These are phyloP conservation scores for Cordylochernes scorpioides DNA, from an alignment of 2,888 invertebrate genomes.

Conservation along the genomic window DNA sequence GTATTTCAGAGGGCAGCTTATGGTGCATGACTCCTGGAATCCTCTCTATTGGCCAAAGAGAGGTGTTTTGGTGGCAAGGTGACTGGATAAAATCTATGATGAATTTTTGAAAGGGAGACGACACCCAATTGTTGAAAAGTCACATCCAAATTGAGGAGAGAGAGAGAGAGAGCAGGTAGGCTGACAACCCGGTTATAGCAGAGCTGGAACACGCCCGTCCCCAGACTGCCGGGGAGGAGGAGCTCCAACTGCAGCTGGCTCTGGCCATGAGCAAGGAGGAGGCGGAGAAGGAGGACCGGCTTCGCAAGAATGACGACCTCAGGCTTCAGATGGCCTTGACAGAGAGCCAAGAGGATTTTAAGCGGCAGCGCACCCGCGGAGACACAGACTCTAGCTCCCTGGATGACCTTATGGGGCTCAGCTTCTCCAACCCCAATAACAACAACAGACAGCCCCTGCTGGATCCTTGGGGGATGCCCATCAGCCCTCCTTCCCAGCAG, in stretches of 20 bases:
- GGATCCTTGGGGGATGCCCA: slow-evolving; percentile 32
- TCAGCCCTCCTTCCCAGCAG: slow-evolving; percentile 1
- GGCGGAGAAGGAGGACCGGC: slow-evolving; percentile 82
- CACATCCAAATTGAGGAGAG: too few species aligned
- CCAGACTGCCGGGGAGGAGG: slow-evolving; percentile 88
- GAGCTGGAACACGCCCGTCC: slow-evolving; percentile 82
- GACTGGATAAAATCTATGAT: too few species aligned
- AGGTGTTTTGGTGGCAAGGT: too few species aligned
- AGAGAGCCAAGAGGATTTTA: slow-evolving; percentile 58
- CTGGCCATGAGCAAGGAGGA: slow-evolving; percentile 96
- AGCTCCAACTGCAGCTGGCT: slow-evolving; percentile 85
- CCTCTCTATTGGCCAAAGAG: too few species aligned
- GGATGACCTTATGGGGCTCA: slow-evolving; percentile 15
- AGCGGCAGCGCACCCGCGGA: slow-evolving; percentile 6
- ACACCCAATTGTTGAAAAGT: too few species aligned
- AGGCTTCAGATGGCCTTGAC: slow-evolving; percentile 65
- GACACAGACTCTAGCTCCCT: slow-evolving; percentile 8
- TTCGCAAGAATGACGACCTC: slow-evolving; percentile 64
- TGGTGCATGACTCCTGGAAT: too few species aligned
- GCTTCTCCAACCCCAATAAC: slow-evolving; percentile 7
- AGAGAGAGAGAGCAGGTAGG: too few species aligned
- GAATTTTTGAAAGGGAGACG: too few species aligned
- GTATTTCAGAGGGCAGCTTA: too few species aligned
- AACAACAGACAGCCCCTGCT: slow-evolving; percentile 4
- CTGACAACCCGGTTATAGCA: too few species aligned